Conservation (phyloP, 2,888 invertebrate species). For the Lathronympha strigana region DNA sequence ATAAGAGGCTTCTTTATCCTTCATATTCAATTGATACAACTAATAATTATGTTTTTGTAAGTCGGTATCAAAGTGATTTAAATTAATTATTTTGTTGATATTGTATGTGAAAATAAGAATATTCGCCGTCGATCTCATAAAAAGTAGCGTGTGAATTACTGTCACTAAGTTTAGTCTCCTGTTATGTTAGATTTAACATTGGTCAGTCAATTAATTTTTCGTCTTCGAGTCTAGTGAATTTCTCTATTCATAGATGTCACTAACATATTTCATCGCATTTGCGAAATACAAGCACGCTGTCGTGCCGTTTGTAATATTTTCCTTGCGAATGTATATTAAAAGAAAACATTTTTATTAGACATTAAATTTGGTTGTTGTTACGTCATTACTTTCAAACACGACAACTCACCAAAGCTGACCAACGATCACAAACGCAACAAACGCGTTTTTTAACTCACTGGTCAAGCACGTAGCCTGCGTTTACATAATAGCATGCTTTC, state of each 20-base stretch:
- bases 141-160: slow-evolving; percentile 9
- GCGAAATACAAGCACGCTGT: neutral
- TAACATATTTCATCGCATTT: neutral
- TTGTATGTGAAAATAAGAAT: slow-evolving; percentile 10
- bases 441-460: slow-evolving; percentile 42
- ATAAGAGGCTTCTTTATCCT: neutral
- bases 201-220: neutral
- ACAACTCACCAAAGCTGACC: neutral
- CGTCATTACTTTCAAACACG: slow-evolving; percentile 25
- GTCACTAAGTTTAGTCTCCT: neutral
- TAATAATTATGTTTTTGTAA: neutral
- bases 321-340: neutral
- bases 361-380: slow-evolving; percentile 33
- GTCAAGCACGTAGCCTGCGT: slow-evolving; percentile 48
- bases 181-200: neutral
- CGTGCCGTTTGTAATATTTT: neutral
- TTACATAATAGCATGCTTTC: neutral
- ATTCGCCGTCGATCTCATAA: slow-evolving; percentile 24
- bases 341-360: slow-evolving; percentile 5
- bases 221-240: neutral
- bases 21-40: neutral
- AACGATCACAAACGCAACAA: neutral
- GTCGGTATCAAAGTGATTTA: neutral
- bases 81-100: neutral
- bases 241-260: slow-evolving; percentile 4